phyloP scores from a whole-genome alignment of 2,113 vertebrate genomes.

The Vombatus ursinus region DNA sequence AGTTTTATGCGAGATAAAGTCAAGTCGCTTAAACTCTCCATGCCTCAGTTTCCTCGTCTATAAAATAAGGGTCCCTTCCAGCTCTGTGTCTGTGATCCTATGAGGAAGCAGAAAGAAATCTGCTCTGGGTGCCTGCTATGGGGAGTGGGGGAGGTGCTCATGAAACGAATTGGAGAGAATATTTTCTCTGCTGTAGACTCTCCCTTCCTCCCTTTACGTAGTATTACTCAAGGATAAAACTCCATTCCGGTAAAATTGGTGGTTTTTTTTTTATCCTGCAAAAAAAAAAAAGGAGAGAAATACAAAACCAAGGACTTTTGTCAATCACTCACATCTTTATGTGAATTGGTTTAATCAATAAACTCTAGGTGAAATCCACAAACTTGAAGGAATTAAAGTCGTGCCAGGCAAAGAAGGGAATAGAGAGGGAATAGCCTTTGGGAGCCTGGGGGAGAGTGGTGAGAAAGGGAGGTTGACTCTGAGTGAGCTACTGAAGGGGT shows the following conservation, averaged over 20 bases:
- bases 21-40: not conserved
- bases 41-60: not conserved
- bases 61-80: not conserved
- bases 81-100: not conserved
- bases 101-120: not conserved
- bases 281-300: not conserved
- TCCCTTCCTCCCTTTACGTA: not conserved
- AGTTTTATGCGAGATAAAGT: not conserved
- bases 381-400: not conserved
- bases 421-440: not conserved
- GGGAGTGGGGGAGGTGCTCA: not conserved
- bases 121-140: not conserved
- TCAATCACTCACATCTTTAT: not conserved
- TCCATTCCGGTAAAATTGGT: not conserved
- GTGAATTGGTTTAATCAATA: not conserved
- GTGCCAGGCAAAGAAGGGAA: not conserved
- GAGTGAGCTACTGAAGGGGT: not conserved
- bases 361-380: not conserved
- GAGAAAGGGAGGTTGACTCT: not conserved
- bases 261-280: not conserved
- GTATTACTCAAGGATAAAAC: not conserved
- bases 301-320: not conserved
- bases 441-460: accelerated
- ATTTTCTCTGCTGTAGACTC: not conserved
- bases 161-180: not conserved